These are phyloP conservation scores for Rutilus rutilus DNA, from an alignment of 2,113 vertebrate species.

Conservation along the genomic window DNA sequence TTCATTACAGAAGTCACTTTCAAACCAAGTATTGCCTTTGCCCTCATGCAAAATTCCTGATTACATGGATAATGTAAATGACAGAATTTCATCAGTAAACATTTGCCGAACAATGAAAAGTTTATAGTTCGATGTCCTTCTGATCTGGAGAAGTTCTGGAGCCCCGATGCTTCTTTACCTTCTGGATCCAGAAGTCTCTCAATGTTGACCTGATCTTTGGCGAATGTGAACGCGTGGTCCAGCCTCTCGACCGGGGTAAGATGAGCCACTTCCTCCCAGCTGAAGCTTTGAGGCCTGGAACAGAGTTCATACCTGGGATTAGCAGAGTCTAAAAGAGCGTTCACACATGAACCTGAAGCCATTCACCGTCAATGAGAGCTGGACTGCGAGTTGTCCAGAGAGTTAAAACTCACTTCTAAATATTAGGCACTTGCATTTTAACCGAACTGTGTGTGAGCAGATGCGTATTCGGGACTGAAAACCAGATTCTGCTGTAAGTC, in stretches of 20 bases:
- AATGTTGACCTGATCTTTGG: constrained; percentile 88
- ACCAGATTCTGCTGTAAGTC: not conserved
- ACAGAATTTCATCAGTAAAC: not conserved
- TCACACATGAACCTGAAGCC: not conserved
- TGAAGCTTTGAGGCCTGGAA: constrained; percentile 86
- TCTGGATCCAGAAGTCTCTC: constrained; percentile 95
- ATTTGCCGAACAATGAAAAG: not conserved
- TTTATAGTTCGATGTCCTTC: not conserved
- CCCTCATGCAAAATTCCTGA: no score
- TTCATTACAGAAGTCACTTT: not conserved
- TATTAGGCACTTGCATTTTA: not conserved
- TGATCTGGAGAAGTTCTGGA: not conserved
- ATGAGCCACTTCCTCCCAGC: constrained; percentile 83
- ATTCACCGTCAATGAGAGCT: not conserved
- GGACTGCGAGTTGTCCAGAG: no score
- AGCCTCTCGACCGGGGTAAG: constrained; percentile 85
- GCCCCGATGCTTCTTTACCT: constrained; percentile 75
- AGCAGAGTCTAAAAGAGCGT: not conserved
- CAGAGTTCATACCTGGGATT: not conserved
- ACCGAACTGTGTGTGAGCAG: no score
- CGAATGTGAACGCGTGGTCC: constrained; percentile 89
- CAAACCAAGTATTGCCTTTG: not conserved
- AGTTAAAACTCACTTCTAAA: not conserved
- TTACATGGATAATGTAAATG: not conserved
- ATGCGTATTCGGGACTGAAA: not conserved